Conservation (phyloP, 2,797 vertebrate genomes). For the Eleutherodactylus coqui region DNA sequence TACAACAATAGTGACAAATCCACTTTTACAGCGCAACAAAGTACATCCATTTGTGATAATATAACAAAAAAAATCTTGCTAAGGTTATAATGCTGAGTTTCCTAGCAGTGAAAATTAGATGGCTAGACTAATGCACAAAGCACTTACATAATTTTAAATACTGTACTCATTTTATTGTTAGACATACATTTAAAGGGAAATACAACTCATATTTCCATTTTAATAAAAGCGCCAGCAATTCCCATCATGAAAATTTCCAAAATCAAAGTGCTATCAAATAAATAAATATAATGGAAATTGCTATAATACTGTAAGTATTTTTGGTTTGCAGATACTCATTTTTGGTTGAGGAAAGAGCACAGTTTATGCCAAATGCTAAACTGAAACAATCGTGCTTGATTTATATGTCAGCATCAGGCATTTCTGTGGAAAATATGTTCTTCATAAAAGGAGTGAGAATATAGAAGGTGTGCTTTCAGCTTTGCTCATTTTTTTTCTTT, state of each 20-base stretch:
- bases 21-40: slow-evolving; percentile 63
- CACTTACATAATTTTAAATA: slow-evolving; percentile 53
- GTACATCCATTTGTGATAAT: slow-evolving; percentile 63
- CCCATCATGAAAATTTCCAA: slow-evolving; percentile 35
- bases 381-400: slow-evolving; percentile 39
- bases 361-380: slow-evolving; percentile 45
- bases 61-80: slow-evolving; percentile 54
- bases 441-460: not conserved
- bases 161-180: slow-evolving; percentile 48
- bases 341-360: slow-evolving; percentile 24
- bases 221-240: slow-evolving; percentile 40
- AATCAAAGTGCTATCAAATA: slow-evolving; percentile 48
- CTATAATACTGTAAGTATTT: slow-evolving; percentile 35
- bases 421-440: not conserved
- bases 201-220: slow-evolving; percentile 43
- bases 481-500: not conserved
- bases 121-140: slow-evolving; percentile 54
- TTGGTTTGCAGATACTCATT: slow-evolving; percentile 47
- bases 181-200: slow-evolving; percentile 51
- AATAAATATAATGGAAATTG: slow-evolving; percentile 50
- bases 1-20: slow-evolving; percentile 63
- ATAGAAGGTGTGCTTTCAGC: not conserved
- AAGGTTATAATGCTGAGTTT: slow-evolving; percentile 46
- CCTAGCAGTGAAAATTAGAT: slow-evolving; percentile 50
- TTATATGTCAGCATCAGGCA: not conserved